Conservation (phyloP, 2,113 vertebrate genomes). For the Hydrochoerus hydrochaeris region DNA sequence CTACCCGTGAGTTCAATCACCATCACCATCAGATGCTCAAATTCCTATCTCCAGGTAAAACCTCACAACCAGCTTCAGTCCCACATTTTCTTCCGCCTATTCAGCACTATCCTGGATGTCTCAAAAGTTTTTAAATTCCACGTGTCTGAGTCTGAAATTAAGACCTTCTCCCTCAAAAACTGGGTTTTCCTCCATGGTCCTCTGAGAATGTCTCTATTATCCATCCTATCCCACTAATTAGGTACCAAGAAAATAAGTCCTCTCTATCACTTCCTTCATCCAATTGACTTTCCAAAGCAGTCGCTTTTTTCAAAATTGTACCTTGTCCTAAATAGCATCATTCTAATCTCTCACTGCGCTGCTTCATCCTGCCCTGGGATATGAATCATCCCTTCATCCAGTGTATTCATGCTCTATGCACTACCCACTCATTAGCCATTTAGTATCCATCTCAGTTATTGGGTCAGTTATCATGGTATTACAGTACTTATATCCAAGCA, state of each 20-base stretch:
- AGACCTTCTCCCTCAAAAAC: background rate
- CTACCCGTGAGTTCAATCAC: background rate
- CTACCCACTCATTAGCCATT: too few relatives aligned
- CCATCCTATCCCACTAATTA: background rate
- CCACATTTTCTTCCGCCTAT: background rate
- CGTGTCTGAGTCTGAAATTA: background rate
- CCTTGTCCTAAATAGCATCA: background rate
- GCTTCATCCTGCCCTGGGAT: background rate
- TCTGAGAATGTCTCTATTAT: background rate
- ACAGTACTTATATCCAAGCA: background rate
- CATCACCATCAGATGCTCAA: background rate
- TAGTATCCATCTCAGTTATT: background rate
- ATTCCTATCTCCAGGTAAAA: background rate
- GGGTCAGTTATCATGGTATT: background rate
- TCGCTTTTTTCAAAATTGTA: background rate
- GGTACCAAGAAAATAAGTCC: background rate
- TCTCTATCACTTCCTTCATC: background rate
- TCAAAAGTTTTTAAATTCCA: background rate
- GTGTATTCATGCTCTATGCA: fast-evolving
- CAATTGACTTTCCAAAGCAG: background rate
- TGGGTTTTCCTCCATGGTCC: background rate
- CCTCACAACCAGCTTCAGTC: background rate
- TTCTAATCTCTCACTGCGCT: background rate
- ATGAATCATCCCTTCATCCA: background rate
- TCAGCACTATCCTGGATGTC: background rate